Conservation (phyloP, 2,888 invertebrate genomes). For the Thumatha senex region DNA sequence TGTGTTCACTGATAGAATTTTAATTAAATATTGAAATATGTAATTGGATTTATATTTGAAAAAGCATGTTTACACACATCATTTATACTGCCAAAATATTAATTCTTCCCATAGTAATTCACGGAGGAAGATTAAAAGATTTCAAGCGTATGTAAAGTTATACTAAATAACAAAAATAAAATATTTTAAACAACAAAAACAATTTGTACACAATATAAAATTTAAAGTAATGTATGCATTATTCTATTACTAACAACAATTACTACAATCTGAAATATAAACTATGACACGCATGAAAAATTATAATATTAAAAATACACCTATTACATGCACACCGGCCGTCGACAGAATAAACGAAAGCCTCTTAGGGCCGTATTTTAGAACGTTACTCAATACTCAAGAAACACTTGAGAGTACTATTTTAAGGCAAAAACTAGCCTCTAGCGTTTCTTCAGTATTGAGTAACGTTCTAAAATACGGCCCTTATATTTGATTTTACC, state of each 20-base stretch:
- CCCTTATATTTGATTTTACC: no score
- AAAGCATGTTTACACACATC: conserved; percentile 8
- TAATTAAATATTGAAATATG: conserved; percentile 19
- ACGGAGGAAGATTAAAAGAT: conserved; percentile 18
- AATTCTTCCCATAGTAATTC: neutral
- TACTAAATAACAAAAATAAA: conserved; percentile 34
- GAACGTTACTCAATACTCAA: no score
- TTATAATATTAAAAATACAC: neutral
- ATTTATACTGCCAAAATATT: neutral
- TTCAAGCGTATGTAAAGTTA: conserved; percentile 11
- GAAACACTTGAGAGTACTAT: no score
- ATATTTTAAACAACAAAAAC: conserved; percentile 33
- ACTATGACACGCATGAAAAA: conserved; percentile 14
- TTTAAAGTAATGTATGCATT: conserved; percentile 19
- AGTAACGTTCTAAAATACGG: no score
- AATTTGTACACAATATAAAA: conserved; percentile 33
- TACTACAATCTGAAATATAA: no score
- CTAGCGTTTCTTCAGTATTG: no score
- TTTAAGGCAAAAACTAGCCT: no score
- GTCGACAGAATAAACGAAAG: no score
- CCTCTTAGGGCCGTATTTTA: no score
- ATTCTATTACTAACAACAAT: conserved; percentile 14
- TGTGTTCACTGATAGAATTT: conserved; percentile 17
- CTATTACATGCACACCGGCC: no score
- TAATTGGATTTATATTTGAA: conserved; percentile 18